Evolutionary conservation across 2,888 invertebrate species (phyloP).

Genomic region (Cynaeus angustus): DNA sequence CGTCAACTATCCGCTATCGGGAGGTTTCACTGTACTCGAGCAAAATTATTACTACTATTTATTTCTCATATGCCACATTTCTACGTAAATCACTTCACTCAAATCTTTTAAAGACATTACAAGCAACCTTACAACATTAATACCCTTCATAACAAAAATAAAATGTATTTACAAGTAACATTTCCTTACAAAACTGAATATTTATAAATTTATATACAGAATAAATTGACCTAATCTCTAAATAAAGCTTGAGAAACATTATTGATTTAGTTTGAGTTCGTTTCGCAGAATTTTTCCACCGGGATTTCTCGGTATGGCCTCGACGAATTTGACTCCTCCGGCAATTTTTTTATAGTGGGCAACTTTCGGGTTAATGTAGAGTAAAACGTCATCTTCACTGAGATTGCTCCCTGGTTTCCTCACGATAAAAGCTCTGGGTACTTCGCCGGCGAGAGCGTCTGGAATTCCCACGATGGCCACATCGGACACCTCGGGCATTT

Average conservation of each 20-base stretch:
- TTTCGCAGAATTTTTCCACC: slow-evolving; percentile 86
- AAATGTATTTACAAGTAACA: slow-evolving; percentile 11
- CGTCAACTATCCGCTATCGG: too few relatives aligned
- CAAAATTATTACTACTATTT: too few relatives aligned
- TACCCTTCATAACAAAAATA: not conserved
- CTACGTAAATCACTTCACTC: too few relatives aligned
- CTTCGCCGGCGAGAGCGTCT: slow-evolving; percentile 81
- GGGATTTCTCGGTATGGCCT: slow-evolving; percentile 82
- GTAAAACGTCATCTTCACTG: slow-evolving; percentile 75
- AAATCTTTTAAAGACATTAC: not conserved
- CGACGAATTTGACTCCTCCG: slow-evolving; percentile 81
- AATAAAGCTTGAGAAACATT: not conserved
- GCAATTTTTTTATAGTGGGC: slow-evolving; percentile 83
- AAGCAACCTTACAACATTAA: not conserved
- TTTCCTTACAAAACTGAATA: not conserved
- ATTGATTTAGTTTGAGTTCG: slow-evolving; percentile 73
- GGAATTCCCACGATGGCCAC: slow-evolving; percentile 87
- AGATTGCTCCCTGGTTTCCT: slow-evolving; percentile 74
- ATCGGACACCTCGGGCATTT: slow-evolving; percentile 82
- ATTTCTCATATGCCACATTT: too few relatives aligned
- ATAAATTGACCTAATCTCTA: too few relatives aligned
- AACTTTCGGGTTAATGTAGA: slow-evolving; percentile 78
- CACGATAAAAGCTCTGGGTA: slow-evolving; percentile 85
- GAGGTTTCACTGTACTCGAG: too few relatives aligned
- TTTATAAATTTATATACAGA: not conserved